phyloP scores from a whole-genome alignment of 64 coral and sea anemone species.

The Actinia tenebrosa region DNA sequence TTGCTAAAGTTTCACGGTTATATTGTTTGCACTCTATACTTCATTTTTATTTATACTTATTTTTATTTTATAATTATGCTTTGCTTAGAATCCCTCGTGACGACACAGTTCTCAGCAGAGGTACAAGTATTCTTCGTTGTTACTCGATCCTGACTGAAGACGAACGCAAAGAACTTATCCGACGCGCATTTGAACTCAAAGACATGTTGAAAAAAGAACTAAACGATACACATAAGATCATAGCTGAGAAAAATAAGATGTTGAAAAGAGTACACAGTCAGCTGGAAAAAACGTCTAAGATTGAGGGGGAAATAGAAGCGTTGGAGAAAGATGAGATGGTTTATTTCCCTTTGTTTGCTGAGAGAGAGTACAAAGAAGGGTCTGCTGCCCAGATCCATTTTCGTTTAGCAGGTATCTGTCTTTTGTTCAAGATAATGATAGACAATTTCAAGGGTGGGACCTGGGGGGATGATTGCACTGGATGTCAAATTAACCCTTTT shows the following conservation, averaged over 20 bases:
- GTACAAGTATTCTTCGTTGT: constrained; percentile 67
- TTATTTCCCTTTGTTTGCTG: constrained; percentile 74
- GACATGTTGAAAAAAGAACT: constrained; percentile 74
- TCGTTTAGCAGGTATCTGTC: constrained; percentile 62
- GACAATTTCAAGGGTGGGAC: no score
- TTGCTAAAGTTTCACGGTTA: no score
- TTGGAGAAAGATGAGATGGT: constrained; percentile 62
- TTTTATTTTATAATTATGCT: neutral
- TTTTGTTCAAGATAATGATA: no score
- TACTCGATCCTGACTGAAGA: constrained; percentile 70
- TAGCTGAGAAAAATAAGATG: constrained; percentile 75
- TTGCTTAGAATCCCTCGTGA: constrained; percentile 44
- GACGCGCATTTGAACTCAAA: constrained; percentile 87
- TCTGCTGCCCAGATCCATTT: constrained; percentile 87
- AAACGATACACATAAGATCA: constrained; percentile 50
- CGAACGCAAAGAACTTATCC: constrained; percentile 73
- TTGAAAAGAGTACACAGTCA: constrained; percentile 52
- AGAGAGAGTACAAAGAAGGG: constrained; percentile 67
- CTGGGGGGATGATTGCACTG: no score
- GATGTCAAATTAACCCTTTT: neutral
- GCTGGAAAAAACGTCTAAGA: constrained; percentile 55
- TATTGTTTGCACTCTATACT: no score
- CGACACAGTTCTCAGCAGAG: constrained; percentile 74
- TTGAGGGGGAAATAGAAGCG: constrained; percentile 63
- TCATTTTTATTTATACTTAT: neutral